phyloP scores from a whole-genome alignment of 2,113 vertebrate genomes.

The Porphyrio hochstetteri region DNA sequence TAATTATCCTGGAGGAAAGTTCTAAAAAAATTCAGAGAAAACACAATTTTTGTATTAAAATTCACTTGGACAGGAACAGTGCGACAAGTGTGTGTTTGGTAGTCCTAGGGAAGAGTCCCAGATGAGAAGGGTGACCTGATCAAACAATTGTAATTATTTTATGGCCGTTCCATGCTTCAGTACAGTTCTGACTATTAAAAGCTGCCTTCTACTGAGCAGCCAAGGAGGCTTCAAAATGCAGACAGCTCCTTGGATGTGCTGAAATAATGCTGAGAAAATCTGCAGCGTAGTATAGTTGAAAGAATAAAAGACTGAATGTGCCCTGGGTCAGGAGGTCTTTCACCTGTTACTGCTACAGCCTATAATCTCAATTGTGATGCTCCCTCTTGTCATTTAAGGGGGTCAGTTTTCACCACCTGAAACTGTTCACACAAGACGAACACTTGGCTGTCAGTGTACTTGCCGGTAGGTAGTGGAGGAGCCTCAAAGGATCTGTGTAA shows the following conservation, averaged over 20 bases:
- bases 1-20: neutral
- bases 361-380: fast-evolving
- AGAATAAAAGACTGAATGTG: neutral
- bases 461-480: neutral
- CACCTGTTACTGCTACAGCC: neutral
- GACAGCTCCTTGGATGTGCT: neutral
- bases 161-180: neutral
- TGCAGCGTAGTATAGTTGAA: neutral
- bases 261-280: neutral
- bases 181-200: neutral
- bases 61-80: neutral
- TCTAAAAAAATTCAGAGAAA: neutral
- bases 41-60: neutral
- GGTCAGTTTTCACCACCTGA: neutral
- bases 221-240: neutral
- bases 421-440: neutral
- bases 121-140: neutral
- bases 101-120: neutral
- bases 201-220: neutral
- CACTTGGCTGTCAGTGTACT: neutral
- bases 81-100: neutral
- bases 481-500: neutral
- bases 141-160: neutral
- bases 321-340: neutral
- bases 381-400: neutral